Conservation (phyloP, 2,888 invertebrate genomes). For the Capitulum mitella region DNA sequence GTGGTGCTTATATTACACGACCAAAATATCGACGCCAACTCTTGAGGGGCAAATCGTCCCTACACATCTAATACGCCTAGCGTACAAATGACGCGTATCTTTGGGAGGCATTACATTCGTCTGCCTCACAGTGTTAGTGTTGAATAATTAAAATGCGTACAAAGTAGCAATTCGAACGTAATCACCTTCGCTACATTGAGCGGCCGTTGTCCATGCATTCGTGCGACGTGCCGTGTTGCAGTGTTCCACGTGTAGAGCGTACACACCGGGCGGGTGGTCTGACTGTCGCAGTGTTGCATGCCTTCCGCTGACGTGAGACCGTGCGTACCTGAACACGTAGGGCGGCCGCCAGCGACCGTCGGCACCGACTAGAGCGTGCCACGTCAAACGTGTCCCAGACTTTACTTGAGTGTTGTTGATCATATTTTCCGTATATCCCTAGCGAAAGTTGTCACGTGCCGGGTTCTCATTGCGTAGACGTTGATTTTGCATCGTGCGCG, state of each 20-base stretch:
- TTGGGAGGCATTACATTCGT: conserved; percentile 8
- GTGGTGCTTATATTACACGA: conserved; percentile 21
- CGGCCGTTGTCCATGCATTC: background rate
- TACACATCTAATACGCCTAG: conserved; percentile 17
- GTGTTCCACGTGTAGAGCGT: conserved; percentile 9
- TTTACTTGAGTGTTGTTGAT: conserved; percentile 24
- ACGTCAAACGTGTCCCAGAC: background rate
- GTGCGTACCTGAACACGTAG: background rate
- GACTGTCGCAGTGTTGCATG: background rate
- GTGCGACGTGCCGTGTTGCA: background rate
- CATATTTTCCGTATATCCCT: conserved; percentile 18
- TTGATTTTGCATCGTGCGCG: conserved; percentile 21
- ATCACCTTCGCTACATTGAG: background rate
- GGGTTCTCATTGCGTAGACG: conserved; percentile 11
- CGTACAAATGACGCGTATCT: conserved; percentile 25
- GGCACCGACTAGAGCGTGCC: background rate
- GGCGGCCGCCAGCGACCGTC: background rate
- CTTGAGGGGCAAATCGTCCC: conserved; percentile 9
- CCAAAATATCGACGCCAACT: conserved; percentile 14
- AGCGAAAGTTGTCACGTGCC: conserved; percentile 20
- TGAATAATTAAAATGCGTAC: conserved; percentile 24
- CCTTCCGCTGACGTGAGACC: background rate
- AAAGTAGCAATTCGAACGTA: conserved; percentile 15
- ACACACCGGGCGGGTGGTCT: background rate
- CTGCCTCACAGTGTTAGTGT: conserved; percentile 17